These are phyloP conservation scores for Cantharis rufa DNA, from an alignment of 2,888 invertebrate genomes.

Conservation along the genomic window DNA sequence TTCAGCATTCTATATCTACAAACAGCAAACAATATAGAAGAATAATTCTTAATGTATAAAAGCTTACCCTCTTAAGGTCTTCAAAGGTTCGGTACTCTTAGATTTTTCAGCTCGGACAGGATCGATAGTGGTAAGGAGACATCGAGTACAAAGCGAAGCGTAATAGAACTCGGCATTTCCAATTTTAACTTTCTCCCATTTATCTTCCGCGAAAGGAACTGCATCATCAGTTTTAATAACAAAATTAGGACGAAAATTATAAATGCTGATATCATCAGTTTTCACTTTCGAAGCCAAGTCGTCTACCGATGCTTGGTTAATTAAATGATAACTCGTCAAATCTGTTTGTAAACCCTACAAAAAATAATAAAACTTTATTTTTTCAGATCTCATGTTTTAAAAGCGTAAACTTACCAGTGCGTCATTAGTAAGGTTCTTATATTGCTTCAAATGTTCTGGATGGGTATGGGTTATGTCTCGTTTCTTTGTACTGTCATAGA, in stretches of 20 bases:
- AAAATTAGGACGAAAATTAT: slow-evolving; percentile 64
- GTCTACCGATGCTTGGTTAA: slow-evolving; percentile 59
- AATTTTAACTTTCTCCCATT: slow-evolving; percentile 63
- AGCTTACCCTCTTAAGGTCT: slow-evolving; percentile 59
- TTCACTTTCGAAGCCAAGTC: slow-evolving; percentile 58
- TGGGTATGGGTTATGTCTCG: slow-evolving; percentile 43
- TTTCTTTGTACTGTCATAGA: slow-evolving; percentile 43
- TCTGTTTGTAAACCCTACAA: slow-evolving; percentile 59
- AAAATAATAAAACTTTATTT: not conserved
- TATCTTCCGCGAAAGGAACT: slow-evolving; percentile 58
- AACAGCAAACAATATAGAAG: slow-evolving; percentile 17
- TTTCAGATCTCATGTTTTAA: too few species aligned
- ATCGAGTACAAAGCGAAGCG: slow-evolving; percentile 64
- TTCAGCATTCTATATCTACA: slow-evolving; percentile 57
- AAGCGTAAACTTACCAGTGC: slow-evolving; percentile 38
- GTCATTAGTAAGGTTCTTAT: slow-evolving; percentile 43
- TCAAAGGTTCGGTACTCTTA: slow-evolving; percentile 57
- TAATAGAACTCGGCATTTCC: slow-evolving; percentile 58
- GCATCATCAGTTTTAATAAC: slow-evolving; percentile 55
- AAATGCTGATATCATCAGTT: slow-evolving; percentile 50
- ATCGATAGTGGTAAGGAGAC: slow-evolving; percentile 54
- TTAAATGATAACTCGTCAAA: slow-evolving; percentile 59
- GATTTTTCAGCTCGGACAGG: slow-evolving; percentile 57
- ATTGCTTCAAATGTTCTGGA: slow-evolving; percentile 40
- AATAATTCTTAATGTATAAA: not conserved